Conservation (phyloP, 2,888 invertebrate genomes). For the Caenorhabditis afra region DNA sequence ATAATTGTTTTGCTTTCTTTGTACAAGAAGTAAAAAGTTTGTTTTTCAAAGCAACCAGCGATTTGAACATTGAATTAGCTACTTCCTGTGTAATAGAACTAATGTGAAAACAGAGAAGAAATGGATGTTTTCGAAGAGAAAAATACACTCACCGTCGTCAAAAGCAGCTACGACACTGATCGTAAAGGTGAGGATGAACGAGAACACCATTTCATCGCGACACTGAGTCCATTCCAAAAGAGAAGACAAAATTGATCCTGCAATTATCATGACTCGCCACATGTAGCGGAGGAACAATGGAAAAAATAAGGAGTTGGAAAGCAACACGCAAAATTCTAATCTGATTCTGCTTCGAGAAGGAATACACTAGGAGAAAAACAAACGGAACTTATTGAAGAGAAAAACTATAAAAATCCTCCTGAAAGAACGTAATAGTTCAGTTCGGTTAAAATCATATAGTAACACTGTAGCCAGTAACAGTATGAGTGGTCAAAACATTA, state of each 20-base stretch:
- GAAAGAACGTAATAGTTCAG: no score
- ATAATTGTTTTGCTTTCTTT: not conserved
- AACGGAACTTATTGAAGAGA: not conserved
- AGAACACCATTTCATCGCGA: conserved; percentile 69
- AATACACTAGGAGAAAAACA: no score
- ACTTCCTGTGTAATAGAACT: not conserved
- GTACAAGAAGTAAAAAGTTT: not conserved
- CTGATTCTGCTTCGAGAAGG: conserved; percentile 26
- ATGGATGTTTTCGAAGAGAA: no score
- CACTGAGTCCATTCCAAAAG: conserved; percentile 3
- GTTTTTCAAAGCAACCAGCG: no score
- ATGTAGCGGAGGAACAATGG: no score
- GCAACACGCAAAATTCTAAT: conserved; percentile 57
- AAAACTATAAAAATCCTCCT: not conserved
- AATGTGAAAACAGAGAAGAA: no score
- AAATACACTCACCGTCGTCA: conserved; percentile 65
- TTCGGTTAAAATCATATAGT: no score
- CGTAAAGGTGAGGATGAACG: conserved; percentile 72
- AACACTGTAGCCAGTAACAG: no score
- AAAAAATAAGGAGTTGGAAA: not conserved
- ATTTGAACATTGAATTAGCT: conserved; percentile 24
- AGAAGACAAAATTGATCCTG: not conserved
- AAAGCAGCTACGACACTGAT: conserved; percentile 68
- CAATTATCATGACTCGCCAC: no score
- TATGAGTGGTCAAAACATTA: no score